Evolutionary conservation across 2,888 invertebrate species (phyloP).

Genomic region (Drosophila koepferae): DNA sequence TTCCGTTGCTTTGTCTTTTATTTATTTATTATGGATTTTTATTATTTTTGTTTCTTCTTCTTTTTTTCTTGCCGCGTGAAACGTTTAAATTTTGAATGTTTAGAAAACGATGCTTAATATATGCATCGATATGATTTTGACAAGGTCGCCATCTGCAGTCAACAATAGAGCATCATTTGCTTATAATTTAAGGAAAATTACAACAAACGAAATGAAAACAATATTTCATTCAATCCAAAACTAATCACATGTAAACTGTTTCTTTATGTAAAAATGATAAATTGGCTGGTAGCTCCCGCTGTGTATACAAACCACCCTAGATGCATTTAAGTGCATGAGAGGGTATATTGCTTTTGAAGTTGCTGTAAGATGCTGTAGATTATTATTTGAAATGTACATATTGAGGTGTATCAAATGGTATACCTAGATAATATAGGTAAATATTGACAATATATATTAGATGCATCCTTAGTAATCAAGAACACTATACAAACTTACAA

Average conservation of each 20-base stretch:
- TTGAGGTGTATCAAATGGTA: background rate
- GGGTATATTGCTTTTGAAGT: background rate
- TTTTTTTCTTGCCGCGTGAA: slow-evolving; percentile 27
- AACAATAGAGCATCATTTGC: slow-evolving; percentile 70
- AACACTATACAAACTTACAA: too few relatives aligned
- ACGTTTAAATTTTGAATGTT: slow-evolving; percentile 37
- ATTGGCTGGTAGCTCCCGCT: slow-evolving; percentile 12
- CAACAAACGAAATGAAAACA: slow-evolving; percentile 13
- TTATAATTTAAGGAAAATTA: slow-evolving; percentile 42
- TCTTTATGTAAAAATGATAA: slow-evolving; percentile 55
- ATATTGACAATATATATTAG: too few relatives aligned
- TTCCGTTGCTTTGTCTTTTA: slow-evolving; percentile 51
- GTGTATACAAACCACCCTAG: slow-evolving; percentile 1
- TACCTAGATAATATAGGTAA: too few relatives aligned
- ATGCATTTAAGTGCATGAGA: too few relatives aligned
- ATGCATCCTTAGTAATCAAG: too few relatives aligned
- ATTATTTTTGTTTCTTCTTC: slow-evolving; percentile 2
- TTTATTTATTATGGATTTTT: slow-evolving; percentile 1
- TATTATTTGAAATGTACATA: background rate
- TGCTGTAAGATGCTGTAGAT: too few relatives aligned
- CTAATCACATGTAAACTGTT: slow-evolving; percentile 54
- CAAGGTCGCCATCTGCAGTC: slow-evolving; percentile 53
- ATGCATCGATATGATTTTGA: slow-evolving; percentile 44
- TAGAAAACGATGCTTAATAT: slow-evolving; percentile 48
- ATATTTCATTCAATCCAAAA: slow-evolving; percentile 23